Evolutionary conservation across 2,797 vertebrate species (phyloP).

Genomic region (Hydrocynus forskahlii): DNA sequence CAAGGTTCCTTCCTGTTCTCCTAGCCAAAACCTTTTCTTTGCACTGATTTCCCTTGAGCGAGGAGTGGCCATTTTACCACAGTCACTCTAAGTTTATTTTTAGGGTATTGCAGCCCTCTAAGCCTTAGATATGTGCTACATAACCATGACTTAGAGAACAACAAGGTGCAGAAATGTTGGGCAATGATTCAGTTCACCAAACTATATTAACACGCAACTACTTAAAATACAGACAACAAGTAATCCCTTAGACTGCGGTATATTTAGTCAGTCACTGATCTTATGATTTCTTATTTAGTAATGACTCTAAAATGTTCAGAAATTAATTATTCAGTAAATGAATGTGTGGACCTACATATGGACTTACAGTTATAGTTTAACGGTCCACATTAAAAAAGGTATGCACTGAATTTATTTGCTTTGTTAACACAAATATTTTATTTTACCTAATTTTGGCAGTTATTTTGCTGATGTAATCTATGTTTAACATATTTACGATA

Average conservation of each 20-base stretch:
- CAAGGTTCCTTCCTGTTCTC: slow-evolving; percentile 37
- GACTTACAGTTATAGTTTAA: too few relatives aligned
- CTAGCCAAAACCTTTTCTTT: slow-evolving; percentile 33
- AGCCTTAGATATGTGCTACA: slow-evolving; percentile 3
- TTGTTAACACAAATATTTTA: too few relatives aligned
- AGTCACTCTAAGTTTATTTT: slow-evolving; percentile 34
- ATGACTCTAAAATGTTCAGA: too few relatives aligned
- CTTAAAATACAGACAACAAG: background rate
- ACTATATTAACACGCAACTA: background rate
- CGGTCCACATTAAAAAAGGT: too few relatives aligned
- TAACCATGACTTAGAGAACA: background rate
- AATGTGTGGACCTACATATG: too few relatives aligned
- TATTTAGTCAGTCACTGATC: background rate
- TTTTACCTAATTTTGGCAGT: too few relatives aligned
- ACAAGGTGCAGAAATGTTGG: background rate
- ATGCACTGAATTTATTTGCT: too few relatives aligned
- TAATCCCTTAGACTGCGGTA: background rate
- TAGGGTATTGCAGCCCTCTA: slow-evolving; percentile 12
- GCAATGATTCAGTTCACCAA: background rate
- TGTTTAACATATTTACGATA: too few relatives aligned
- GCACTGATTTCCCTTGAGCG: background rate
- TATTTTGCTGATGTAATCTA: too few relatives aligned
- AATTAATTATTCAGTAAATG: too few relatives aligned
- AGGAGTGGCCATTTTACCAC: slow-evolving; percentile 28
- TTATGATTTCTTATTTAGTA: too few relatives aligned